Evolutionary conservation across 2,888 invertebrate species (phyloP), one percentile per base, ranked within the genome.

Genomic region (Homarus gammarus): DNA sequence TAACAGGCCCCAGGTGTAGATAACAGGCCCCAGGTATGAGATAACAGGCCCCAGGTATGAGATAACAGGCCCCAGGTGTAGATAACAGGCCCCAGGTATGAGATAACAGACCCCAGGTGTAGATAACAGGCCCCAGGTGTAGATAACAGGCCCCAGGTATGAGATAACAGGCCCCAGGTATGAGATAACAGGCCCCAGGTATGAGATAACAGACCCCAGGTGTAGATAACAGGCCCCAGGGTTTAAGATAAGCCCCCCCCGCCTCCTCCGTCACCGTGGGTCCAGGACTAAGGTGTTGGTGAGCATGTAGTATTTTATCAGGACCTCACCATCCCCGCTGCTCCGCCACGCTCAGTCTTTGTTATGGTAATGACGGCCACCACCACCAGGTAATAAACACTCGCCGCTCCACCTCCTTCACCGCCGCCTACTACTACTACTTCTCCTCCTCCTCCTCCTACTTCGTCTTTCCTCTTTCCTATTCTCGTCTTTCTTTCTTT

Each of bases 241-340:
- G 64, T 64, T n/a, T 3, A 27, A 64, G 64, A 27, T 27, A 27
- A 27, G 64, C 27, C 12, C 44, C 27, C 56, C 44, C n/a, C n/a
- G n/a, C n/a, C n/a, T n/a, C n/a, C 56, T 33, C 61, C 51, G 33
- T 12, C 31, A 8, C n/a, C 18, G 72, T 22, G 36, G 72, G 72
- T 72, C 36, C 38, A 2, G 2, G 72, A 6, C 72, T 73, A 72
- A 87, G 87, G 87, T 87, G 87, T 87, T 87, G 72, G 44, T 87
- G n/a, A 40, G n/a, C 27, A 44, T 87, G 87, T 87, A 82, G 87
- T 82, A 87, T 87, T 87, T 87, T 87, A 87, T 87, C 87, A 87
- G 64, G 75, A 38, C 61, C 38, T 73, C 12, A n/a, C 87, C 81
- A 51, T 73, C 87, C 82, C 73, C 51, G 79, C 68, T 84, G 61